These are phyloP conservation scores for Sicus ferrugineus DNA, from an alignment of 2,888 invertebrate genomes.

Conservation along the genomic window DNA sequence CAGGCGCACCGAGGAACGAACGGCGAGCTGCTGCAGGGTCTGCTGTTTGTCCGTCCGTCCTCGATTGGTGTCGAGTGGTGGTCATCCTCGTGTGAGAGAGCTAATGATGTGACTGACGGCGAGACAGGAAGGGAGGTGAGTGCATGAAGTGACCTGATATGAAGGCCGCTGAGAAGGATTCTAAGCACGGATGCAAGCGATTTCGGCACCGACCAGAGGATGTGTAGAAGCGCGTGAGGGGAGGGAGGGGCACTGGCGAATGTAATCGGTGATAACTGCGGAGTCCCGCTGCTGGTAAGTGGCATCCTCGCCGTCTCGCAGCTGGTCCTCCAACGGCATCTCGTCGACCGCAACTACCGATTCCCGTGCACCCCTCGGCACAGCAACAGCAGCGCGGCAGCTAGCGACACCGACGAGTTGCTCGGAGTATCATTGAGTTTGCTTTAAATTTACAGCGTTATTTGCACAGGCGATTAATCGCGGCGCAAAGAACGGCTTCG, in stretches of 20 bases:
- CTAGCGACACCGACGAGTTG: conserved; percentile 36
- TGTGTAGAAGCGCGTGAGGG: too few species aligned
- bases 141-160: too few species aligned
- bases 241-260: too few species aligned
- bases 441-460: conserved; percentile 41
- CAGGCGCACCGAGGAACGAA: too few species aligned
- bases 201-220: too few species aligned
- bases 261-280: background rate
- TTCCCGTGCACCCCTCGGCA: background rate
- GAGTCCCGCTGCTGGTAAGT: background rate
- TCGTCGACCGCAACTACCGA: background rate
- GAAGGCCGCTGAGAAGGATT: too few species aligned
- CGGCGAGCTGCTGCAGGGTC: too few species aligned
- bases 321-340: too few species aligned
- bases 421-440: conserved; percentile 43
- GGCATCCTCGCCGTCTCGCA: background rate
- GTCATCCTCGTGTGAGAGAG: too few species aligned
- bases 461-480: conserved; percentile 56
- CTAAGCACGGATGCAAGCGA: too few species aligned
- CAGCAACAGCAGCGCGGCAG: background rate
- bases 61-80: background rate
- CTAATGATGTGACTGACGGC: too few species aligned
- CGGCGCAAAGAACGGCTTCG: conserved; percentile 37
- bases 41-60: background rate
- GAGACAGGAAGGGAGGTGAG: too few species aligned